Conservation (phyloP, 1,140 invertebrate genomes). For the Neodiprion virginianus region DNA sequence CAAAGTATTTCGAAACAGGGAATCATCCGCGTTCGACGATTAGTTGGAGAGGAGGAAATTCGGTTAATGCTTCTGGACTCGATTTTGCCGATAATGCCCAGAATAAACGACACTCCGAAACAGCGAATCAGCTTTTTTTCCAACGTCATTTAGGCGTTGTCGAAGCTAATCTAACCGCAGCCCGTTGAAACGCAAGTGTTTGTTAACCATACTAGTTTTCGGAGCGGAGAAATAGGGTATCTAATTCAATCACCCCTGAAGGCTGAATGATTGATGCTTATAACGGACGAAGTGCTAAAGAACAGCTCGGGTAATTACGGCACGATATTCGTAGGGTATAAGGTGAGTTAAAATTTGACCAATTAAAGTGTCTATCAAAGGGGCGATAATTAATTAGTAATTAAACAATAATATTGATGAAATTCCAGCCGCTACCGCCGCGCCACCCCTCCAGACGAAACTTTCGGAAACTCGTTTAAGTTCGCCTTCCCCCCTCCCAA, state of each 20-base stretch:
- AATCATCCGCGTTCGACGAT: too few relatives aligned
- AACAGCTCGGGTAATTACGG: neutral
- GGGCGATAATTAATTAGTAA: constrained; percentile 17
- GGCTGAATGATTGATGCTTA: neutral
- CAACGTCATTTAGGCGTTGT: neutral
- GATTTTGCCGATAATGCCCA: neutral
- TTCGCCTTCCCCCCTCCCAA: neutral
- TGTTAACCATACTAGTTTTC: too few relatives aligned
- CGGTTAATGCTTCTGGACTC: neutral
- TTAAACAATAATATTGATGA: constrained; percentile 18
- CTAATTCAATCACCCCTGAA: neutral
- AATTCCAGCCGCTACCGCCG: constrained; percentile 2
- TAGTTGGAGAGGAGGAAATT: too few relatives aligned
- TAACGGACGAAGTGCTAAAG: constrained; percentile 1
- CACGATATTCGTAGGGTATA: neutral
- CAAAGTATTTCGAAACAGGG: too few relatives aligned
- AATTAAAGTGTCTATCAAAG: constrained; percentile 9
- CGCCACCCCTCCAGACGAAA: neutral
- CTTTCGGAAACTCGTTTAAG: constrained; percentile 19
- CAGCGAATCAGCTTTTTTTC: neutral
- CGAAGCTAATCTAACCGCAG: too few relatives aligned
- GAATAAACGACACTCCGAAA: neutral
- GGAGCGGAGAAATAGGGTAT: neutral
- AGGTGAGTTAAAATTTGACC: neutral
- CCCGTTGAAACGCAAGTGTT: too few relatives aligned